These are phyloP conservation scores for Chrysolina haemoptera DNA, from an alignment of 2,888 invertebrate genomes.

Conservation along the genomic window DNA sequence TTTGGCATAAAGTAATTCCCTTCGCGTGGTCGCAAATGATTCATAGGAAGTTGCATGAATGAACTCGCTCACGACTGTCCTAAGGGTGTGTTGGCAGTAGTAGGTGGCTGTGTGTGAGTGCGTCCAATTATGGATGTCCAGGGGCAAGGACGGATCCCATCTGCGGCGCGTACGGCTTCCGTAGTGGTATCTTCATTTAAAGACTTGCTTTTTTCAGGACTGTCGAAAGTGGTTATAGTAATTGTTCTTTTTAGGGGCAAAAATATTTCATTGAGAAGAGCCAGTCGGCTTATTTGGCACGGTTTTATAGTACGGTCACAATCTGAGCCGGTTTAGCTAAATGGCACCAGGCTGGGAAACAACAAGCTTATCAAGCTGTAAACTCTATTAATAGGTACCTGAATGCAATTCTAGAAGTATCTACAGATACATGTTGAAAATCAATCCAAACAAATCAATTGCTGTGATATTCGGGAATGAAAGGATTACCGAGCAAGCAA, in stretches of 20 bases:
- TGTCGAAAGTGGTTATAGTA: slow-evolving; percentile 33
- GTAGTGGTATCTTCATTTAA: slow-evolving; percentile 45
- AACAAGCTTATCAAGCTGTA: too few relatives aligned
- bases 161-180: slow-evolving; percentile 45
- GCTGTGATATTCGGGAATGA: too few relatives aligned
- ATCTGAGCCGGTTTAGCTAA: not conserved
- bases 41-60: slow-evolving; percentile 52
- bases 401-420: too few relatives aligned
- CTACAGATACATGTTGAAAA: too few relatives aligned
- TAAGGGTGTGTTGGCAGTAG: slow-evolving; percentile 57
- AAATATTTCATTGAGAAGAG: slow-evolving; percentile 15
- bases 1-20: slow-evolving; percentile 19
- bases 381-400: too few relatives aligned
- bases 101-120: slow-evolving; percentile 33
- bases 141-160: slow-evolving; percentile 56
- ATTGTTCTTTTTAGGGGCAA: slow-evolving; percentile 37
- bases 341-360: too few relatives aligned
- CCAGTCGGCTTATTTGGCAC: not conserved
- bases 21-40: slow-evolving; percentile 44
- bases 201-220: slow-evolving; percentile 38
- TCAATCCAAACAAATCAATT: too few relatives aligned
- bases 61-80: slow-evolving; percentile 57
- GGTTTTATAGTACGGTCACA: not conserved
- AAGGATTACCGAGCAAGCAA: too few relatives aligned
- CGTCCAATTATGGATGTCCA: slow-evolving; percentile 54